Evolutionary conservation across 2,888 invertebrate species (phyloP).

Genomic region (Cryptophagus acutangulus): DNA sequence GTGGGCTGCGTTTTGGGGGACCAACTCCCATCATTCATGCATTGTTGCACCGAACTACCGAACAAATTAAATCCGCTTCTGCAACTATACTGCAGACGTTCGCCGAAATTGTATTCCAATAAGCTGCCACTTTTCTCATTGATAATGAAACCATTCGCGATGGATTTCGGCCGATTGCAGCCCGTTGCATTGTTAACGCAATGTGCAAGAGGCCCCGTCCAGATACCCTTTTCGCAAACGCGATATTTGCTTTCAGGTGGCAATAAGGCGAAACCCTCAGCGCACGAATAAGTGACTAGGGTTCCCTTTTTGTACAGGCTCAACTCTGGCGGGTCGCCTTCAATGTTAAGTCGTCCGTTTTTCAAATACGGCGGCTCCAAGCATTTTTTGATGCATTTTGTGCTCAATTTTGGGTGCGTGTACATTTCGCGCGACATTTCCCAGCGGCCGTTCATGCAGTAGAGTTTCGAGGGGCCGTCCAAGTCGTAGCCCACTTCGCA

Average conservation of each 20-base stretch:
- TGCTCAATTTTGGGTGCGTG: conserved; percentile 8
- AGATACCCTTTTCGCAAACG: conserved; percentile 45
- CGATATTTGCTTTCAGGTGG: conserved; percentile 41
- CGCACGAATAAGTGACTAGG: conserved; percentile 41
- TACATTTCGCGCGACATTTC: conserved; percentile 38
- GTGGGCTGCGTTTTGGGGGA: conserved; percentile 35
- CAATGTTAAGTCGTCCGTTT: conserved; percentile 38
- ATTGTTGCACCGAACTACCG: conserved; percentile 39
- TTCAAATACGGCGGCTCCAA: conserved; percentile 39
- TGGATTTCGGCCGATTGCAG: conserved; percentile 37
- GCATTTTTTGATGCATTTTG: conserved; percentile 38
- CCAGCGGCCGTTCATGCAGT: conserved; percentile 43
- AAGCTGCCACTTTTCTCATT: conserved; percentile 19
- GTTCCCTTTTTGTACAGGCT: conserved; percentile 40
- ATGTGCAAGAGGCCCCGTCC: conserved; percentile 42
- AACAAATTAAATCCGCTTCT: conserved; percentile 39
- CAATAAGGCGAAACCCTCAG: conserved; percentile 35
- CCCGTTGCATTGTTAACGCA: conserved; percentile 33
- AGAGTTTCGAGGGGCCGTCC: conserved; percentile 39
- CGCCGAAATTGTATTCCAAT: conserved; percentile 29
- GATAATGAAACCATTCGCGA: conserved; percentile 39
- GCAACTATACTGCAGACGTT: conserved; percentile 43
- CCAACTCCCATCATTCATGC: conserved; percentile 44
- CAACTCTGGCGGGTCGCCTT: conserved; percentile 31
- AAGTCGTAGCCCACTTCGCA: conserved; percentile 42